Evolutionary conservation across 2,113 vertebrate genomes (phyloP).

Genomic region (Eulemur macaco): DNA sequence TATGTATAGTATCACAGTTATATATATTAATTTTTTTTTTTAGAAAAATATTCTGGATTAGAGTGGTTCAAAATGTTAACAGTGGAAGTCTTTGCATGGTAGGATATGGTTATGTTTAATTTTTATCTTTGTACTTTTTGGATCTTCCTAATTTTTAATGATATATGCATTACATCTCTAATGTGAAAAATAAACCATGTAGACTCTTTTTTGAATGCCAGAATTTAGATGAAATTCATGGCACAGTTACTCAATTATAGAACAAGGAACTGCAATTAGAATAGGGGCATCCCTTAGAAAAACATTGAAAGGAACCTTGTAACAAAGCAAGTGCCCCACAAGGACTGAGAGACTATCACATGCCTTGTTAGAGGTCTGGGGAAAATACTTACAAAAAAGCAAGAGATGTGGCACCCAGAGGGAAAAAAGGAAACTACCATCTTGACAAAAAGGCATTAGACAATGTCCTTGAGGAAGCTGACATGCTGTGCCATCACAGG

Average conservation of each 20-base stretch:
- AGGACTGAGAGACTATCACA: background rate
- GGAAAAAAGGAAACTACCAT: background rate
- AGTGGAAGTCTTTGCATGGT: background rate
- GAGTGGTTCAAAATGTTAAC: background rate
- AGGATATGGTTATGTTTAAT: background rate
- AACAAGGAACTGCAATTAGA: background rate
- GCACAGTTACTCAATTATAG: background rate
- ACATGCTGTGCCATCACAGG: background rate
- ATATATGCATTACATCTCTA: background rate
- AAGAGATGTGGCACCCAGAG: background rate
- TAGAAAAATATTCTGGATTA: background rate
- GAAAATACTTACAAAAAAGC: constrained; percentile 4
- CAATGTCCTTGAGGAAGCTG: background rate
- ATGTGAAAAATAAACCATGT: constrained; percentile 34
- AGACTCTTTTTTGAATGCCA: background rate
- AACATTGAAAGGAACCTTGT: background rate
- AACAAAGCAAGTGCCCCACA: constrained; percentile 8
- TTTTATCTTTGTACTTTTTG: background rate
- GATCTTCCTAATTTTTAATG: background rate
- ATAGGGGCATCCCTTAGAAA: background rate
- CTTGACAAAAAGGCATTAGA: background rate
- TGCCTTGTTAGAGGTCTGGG: background rate
- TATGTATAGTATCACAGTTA: background rate
- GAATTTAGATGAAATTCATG: constrained; percentile 25
- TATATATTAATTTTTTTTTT: background rate